Conservation (phyloP, 2,797 vertebrate species). For the Myoxocephalus aenaeus region DNA sequence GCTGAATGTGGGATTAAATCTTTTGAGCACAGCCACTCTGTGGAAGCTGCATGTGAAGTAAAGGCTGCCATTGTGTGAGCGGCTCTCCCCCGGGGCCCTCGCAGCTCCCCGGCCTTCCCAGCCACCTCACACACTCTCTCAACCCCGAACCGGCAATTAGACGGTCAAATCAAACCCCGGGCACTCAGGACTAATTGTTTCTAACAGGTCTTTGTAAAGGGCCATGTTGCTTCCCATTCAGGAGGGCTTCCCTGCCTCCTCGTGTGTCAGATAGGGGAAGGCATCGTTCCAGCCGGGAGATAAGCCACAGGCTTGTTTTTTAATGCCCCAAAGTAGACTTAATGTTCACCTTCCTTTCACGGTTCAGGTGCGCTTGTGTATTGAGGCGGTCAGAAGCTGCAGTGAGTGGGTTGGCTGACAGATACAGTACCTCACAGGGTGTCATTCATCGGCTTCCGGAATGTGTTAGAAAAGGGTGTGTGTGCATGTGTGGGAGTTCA, state of each 20-base stretch:
- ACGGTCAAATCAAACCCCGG: slow-evolving; percentile 74
- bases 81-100: slow-evolving; percentile 61
- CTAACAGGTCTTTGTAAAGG: slow-evolving; percentile 77
- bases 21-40: slow-evolving; percentile 81
- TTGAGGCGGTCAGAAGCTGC: slow-evolving; percentile 68
- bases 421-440: slow-evolving; percentile 77
- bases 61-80: slow-evolving; percentile 79
- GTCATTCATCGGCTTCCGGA: slow-evolving; percentile 69
- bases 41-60: slow-evolving; percentile 82
- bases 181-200: slow-evolving; percentile 81
- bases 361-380: slow-evolving; percentile 80
- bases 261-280: slow-evolving; percentile 76
- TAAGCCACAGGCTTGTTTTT: slow-evolving; percentile 75
- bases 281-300: slow-evolving; percentile 77
- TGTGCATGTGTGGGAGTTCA: slow-evolving; percentile 46
- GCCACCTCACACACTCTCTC: slow-evolving; percentile 70
- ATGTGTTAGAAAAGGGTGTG: slow-evolving; percentile 58
- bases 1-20: slow-evolving; percentile 83
- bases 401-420: slow-evolving; percentile 57
- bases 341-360: slow-evolving; percentile 79
- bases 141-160: slow-evolving; percentile 75
- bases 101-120: slow-evolving; percentile 55
- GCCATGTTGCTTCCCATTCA: slow-evolving; percentile 79
- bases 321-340: slow-evolving; percentile 75
- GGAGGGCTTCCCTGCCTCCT: slow-evolving; percentile 65